A percentile compares a stretch with the other conserved stretches of the same genome.
phyloP scores from a whole-genome alignment of 2,797 vertebrate species.

The Lateolabrax maculatus region DNA sequence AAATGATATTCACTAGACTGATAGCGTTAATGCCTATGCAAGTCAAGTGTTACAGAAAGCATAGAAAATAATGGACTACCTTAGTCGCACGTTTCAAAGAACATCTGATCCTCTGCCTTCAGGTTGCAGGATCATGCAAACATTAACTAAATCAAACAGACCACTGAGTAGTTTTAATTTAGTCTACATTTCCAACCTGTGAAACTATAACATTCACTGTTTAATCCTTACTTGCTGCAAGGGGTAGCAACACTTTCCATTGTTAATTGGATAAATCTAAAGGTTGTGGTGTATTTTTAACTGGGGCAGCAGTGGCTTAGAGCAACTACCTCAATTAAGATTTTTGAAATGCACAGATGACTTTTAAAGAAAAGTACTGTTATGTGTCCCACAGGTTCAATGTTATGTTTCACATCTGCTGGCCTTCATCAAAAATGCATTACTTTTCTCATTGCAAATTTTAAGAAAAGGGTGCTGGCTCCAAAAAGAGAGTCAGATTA shows the following conservation, averaged over 20 bases:
- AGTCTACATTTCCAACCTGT: slow-evolving; percentile 5
- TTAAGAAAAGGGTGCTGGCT: slow-evolving; percentile 20
- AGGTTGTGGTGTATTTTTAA: not conserved
- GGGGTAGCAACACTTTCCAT: not conserved
- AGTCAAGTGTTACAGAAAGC: slow-evolving; percentile 15
- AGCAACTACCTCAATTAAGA: slow-evolving; percentile 6
- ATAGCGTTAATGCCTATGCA: slow-evolving; percentile 18
- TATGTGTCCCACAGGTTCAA: not conserved
- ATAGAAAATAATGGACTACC: not conserved
- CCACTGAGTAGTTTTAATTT: not conserved
- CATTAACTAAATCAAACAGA: slow-evolving; percentile 12
- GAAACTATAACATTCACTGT: not conserved
- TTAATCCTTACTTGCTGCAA: not conserved
- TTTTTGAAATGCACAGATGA: not conserved
- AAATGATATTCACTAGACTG: slow-evolving; percentile 12
- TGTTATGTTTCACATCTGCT: slow-evolving; percentile 32
- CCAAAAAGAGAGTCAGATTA: too few species aligned
- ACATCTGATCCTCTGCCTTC: slow-evolving; percentile 28
- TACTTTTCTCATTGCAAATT: slow-evolving; percentile 17
- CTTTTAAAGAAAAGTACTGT: slow-evolving; percentile 7
- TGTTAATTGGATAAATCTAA: not conserved
- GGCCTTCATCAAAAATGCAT: slow-evolving; percentile 47
- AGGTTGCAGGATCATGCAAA: slow-evolving; percentile 2
- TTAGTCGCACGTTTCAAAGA: slow-evolving; percentile 8
- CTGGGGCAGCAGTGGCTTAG: not conserved